phyloP scores from a whole-genome alignment of 2,113 vertebrate species.

The Callospermophilus lateralis region DNA sequence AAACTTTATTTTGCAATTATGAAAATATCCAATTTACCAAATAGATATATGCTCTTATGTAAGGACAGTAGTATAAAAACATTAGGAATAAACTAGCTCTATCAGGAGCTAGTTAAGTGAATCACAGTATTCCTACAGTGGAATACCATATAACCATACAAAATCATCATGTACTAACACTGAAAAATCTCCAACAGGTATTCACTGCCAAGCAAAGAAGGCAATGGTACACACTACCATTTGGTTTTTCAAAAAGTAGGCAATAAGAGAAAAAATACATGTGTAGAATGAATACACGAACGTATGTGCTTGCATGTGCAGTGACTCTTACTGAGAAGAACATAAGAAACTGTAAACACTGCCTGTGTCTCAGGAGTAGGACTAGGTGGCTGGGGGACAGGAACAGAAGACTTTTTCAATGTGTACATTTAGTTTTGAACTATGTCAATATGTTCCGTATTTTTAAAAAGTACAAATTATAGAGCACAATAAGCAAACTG shows the following conservation, averaged over 20 bases:
- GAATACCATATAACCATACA: neutral
- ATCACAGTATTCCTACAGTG: neutral
- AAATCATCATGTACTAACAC: neutral
- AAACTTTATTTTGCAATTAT: conserved; percentile 13
- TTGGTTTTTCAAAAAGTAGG: neutral
- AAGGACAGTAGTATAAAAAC: conserved; percentile 21
- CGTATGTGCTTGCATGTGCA: neutral
- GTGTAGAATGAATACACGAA: too few relatives aligned
- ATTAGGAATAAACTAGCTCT: neutral
- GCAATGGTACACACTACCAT: neutral
- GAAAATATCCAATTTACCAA: conserved; percentile 31
- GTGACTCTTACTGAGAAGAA: neutral
- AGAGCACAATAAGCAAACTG: neutral
- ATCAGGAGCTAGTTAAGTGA: neutral
- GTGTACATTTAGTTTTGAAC: neutral
- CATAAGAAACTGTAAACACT: neutral
- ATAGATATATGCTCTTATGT: neutral
- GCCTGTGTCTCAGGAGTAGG: neutral
- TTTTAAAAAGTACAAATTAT: neutral
- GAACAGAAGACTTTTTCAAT: neutral
- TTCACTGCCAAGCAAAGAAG: neutral
- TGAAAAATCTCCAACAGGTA: neutral
- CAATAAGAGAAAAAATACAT: neutral
- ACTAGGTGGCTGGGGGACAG: neutral
- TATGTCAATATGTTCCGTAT: neutral